Evolutionary conservation across 2,797 vertebrate species (phyloP).

Genomic region (Cyclura pinguis): DNA sequence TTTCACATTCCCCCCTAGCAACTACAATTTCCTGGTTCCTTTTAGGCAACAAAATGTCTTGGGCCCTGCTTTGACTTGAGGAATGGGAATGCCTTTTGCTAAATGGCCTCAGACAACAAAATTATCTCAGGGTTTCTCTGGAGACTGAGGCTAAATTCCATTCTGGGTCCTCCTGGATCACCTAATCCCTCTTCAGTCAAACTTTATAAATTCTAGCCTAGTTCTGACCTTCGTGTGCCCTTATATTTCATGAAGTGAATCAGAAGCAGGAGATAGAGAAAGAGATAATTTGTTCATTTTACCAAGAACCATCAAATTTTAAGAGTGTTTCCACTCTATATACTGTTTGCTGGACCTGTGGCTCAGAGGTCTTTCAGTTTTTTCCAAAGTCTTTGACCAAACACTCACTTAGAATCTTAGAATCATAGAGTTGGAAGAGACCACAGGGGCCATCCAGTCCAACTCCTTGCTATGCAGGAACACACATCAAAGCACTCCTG

Average conservation of each 20-base stretch:
- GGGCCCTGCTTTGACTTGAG: too few relatives aligned
- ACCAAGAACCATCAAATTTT: background rate
- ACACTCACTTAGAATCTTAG: background rate
- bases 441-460: too few relatives aligned
- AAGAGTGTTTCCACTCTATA: background rate
- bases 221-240: background rate
- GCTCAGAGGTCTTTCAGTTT: background rate
- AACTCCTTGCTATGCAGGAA: too few relatives aligned
- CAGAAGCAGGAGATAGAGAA: background rate
- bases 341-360: background rate
- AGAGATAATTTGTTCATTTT: background rate
- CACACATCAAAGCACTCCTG: too few relatives aligned
- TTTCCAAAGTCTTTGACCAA: background rate
- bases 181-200: background rate
- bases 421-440: too few relatives aligned
- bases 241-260: background rate
- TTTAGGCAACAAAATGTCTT: too few relatives aligned
- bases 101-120: too few relatives aligned
- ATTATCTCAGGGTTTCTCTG: too few relatives aligned
- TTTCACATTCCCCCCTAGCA: too few relatives aligned
- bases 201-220: background rate
- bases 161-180: background rate
- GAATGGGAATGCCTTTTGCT: too few relatives aligned
- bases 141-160: too few relatives aligned
- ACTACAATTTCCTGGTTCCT: too few relatives aligned